Evolutionary conservation across 2,113 vertebrate species (phyloP).

Genomic region (Gavialis gangeticus): DNA sequence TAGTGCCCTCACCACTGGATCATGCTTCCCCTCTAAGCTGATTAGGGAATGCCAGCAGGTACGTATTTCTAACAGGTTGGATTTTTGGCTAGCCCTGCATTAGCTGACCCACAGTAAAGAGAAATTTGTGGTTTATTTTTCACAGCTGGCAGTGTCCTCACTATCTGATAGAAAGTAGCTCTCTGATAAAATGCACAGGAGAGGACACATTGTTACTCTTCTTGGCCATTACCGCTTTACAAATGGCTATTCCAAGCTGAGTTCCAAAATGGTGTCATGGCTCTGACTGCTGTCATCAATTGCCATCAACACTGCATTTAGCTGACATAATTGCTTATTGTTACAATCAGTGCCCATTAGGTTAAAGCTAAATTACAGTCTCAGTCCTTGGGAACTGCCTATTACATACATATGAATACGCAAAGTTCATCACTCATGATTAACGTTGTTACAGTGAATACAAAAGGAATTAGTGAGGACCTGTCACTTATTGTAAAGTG

Average conservation of each 20-base stretch:
- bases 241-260: slow-evolving; percentile 69
- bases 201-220: slow-evolving; percentile 51
- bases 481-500: slow-evolving; percentile 74
- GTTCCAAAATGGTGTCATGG: slow-evolving; percentile 72
- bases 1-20: not conserved
- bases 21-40: not conserved
- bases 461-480: slow-evolving; percentile 76
- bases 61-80: not conserved
- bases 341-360: slow-evolving; percentile 80
- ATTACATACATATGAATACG: slow-evolving; percentile 76
- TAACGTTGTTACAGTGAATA: slow-evolving; percentile 75
- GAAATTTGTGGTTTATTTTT: slow-evolving; percentile 49
- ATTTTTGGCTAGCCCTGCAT: slow-evolving; percentile 32
- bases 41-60: not conserved
- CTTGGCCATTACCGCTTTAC: slow-evolving; percentile 52
- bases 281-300: slow-evolving; percentile 72
- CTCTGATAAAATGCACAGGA: slow-evolving; percentile 60
- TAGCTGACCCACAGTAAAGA: not conserved
- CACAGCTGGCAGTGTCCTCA: slow-evolving; percentile 27
- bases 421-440: slow-evolving; percentile 81
- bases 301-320: slow-evolving; percentile 78
- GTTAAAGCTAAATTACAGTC: slow-evolving; percentile 78
- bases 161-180: slow-evolving; percentile 51
- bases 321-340: slow-evolving; percentile 79
- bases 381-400: slow-evolving; percentile 81